Evolutionary conservation across 2,113 vertebrate genomes (phyloP).

Genomic region (Erpornis zantholeuca): DNA sequence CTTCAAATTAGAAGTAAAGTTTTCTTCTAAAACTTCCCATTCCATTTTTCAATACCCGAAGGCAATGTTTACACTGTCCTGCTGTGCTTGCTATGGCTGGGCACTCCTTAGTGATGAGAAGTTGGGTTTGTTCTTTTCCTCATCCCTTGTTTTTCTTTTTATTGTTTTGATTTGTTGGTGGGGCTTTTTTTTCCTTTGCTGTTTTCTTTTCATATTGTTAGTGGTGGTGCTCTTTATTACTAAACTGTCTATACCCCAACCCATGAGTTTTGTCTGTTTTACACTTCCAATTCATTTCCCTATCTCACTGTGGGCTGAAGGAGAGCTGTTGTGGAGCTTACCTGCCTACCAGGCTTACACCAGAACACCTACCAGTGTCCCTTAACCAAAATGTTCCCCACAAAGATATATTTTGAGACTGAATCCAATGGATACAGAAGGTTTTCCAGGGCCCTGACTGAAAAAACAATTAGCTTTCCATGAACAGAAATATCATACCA

Average conservation of each 20-base stretch:
- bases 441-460: background rate
- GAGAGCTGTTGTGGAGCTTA: background rate
- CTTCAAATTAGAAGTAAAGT: too few relatives aligned
- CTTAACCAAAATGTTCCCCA: background rate
- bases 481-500: background rate
- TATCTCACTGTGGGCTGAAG: background rate
- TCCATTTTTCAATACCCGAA: background rate
- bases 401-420: background rate
- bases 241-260: background rate
- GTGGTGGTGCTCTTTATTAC: background rate
- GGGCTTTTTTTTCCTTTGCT: accelerated
- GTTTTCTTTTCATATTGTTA: background rate
- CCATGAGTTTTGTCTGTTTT: background rate
- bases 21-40: background rate
- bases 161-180: accelerated
- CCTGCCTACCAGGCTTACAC: background rate
- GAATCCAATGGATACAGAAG: background rate
- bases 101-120: background rate
- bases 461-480: background rate
- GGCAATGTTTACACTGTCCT: background rate
- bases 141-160: background rate
- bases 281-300: background rate
- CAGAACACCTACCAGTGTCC: background rate
- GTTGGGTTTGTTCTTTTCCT: accelerated
- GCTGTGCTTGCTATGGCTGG: background rate